Conservation (phyloP, 2,113 vertebrate genomes). For the Monarcha castaneiventris region DNA sequence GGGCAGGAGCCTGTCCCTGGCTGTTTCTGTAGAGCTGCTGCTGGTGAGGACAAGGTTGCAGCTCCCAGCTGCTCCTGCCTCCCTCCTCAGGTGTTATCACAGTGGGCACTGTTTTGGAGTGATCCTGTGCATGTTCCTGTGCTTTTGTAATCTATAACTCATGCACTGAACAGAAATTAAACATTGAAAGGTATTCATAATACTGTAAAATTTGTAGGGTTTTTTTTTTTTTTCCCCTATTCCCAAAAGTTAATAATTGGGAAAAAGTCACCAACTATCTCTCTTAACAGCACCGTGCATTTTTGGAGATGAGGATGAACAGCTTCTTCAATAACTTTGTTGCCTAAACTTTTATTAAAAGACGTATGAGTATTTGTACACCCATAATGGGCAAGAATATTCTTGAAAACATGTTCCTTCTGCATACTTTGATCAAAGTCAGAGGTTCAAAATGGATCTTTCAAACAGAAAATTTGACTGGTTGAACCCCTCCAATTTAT, state of each 20-base stretch:
- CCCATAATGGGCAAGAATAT: not conserved
- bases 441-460: not conserved
- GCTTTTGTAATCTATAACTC: not conserved
- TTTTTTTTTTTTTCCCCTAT: not conserved
- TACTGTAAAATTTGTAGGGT: not conserved
- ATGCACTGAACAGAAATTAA: not conserved
- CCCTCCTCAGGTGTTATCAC: not conserved
- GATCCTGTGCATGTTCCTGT: not conserved
- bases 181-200: not conserved
- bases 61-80: not conserved
- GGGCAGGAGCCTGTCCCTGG: not conserved
- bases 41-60: rapidly evolving
- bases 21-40: not conserved
- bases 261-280: not conserved
- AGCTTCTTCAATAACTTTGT: not conserved
- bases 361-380: not conserved
- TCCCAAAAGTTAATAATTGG: not conserved
- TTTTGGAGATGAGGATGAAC: not conserved
- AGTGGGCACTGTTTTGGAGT: not conserved
- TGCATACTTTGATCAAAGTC: not conserved
- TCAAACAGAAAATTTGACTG: not conserved
- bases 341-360: not conserved
- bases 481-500: not conserved
- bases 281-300: not conserved
- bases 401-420: not conserved